A percentile compares a stretch with the other conserved stretches of the same genome.
These are phyloP conservation scores for Choreutis nemorana DNA, from an alignment of 2,888 invertebrate species.

Conservation along the genomic window DNA sequence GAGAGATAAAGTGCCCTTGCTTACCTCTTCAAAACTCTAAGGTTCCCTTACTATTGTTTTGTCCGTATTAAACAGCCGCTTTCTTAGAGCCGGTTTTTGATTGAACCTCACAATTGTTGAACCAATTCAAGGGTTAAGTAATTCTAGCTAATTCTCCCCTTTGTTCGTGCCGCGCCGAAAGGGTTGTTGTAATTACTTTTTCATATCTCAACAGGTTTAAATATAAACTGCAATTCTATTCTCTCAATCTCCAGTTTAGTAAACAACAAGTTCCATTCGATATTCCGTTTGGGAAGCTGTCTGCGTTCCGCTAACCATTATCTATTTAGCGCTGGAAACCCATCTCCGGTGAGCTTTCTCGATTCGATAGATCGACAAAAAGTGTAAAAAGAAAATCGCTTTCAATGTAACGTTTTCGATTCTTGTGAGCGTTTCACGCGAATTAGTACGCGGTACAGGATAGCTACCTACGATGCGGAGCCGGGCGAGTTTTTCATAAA, in stretches of 20 bases:
- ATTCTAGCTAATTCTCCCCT: constrained; percentile 33
- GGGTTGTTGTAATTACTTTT: constrained; percentile 6
- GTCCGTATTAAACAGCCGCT: constrained; percentile 54
- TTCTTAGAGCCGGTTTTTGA: constrained; percentile 45
- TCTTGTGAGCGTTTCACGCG: constrained; percentile 29
- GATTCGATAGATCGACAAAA: no score
- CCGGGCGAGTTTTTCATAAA: constrained; percentile 26
- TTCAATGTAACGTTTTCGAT: constrained; percentile 25
- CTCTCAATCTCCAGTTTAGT: neutral
- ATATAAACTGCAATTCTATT: no score
- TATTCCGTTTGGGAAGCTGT: constrained; percentile 5
- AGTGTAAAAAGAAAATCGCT: constrained; percentile 4
- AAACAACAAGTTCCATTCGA: constrained; percentile 3
- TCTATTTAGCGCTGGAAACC: no score
- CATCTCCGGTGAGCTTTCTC: no score
- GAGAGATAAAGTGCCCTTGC: constrained; percentile 52
- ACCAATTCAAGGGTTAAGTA: constrained; percentile 42
- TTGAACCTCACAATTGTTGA: constrained; percentile 39
- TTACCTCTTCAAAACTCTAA: constrained; percentile 54
- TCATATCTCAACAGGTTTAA: no score
- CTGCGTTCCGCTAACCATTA: constrained; percentile 4
- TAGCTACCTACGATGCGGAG: constrained; percentile 37
- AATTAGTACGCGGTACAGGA: constrained; percentile 34
- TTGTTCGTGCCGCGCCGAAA: constrained; percentile 17
- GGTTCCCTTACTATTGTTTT: constrained; percentile 48